Percentiles rank a stretch among this genome's conserved stretches.
Evolutionary conservation across 1,140 invertebrate species (phyloP).

Genomic region (Melanaphis sacchari): DNA sequence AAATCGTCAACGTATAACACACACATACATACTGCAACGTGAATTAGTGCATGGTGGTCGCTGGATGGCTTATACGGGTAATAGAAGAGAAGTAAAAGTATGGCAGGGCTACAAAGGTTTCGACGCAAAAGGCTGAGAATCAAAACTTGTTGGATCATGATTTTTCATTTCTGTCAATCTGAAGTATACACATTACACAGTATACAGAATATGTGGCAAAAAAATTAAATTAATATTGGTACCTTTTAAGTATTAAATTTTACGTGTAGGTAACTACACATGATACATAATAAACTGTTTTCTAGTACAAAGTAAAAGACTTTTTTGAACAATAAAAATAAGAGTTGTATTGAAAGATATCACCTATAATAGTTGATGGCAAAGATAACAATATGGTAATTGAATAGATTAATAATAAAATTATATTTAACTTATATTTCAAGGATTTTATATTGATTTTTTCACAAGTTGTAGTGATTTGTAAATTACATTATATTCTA

Average conservation of each 20-base stretch:
- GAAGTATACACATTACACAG: not conserved
- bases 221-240: not conserved
- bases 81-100: not conserved
- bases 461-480: not conserved
- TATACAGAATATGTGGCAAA: no score
- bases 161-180: not conserved
- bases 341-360: no score
- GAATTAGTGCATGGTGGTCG: not conserved
- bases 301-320: not conserved
- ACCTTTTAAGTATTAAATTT: not conserved
- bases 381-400: not conserved
- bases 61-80: not conserved
- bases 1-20: slow-evolving; percentile 39
- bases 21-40: not conserved
- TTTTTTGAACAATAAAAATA: not conserved
- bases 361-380: not conserved
- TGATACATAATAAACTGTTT: not conserved
- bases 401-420: not conserved
- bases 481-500: not conserved
- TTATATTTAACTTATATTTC: not conserved
- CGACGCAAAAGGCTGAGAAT: not conserved
- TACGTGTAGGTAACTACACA: not conserved
- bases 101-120: not conserved
- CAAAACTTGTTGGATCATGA: not conserved
- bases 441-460: not conserved